Percentiles rank a stretch among this genome's conserved stretches.
phyloP scores from a whole-genome alignment of 2,888 invertebrate genomes.

The Magallana nippona region DNA sequence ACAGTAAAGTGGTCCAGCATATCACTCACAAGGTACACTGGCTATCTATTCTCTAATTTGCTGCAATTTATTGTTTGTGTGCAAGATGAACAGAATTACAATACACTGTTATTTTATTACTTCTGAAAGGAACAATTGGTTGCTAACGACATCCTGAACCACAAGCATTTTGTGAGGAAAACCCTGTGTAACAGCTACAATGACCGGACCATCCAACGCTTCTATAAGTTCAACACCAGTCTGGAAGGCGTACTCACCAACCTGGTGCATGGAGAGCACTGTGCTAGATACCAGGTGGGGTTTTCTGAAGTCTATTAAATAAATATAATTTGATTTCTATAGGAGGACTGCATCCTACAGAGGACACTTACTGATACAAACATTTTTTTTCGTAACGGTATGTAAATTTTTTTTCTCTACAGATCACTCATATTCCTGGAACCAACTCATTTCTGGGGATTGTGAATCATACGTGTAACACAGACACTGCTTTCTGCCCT shows the following conservation, averaged over 20 bases:
- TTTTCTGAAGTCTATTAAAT: neutral
- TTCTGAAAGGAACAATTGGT: slow-evolving; percentile 87
- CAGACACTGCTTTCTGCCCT: slow-evolving; percentile 90
- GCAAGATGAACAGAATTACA: no score
- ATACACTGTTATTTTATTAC: neutral
- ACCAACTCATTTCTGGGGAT: slow-evolving; percentile 94
- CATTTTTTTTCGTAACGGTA: slow-evolving; percentile 10
- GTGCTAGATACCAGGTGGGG: slow-evolving; percentile 90
- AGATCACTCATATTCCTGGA: slow-evolving; percentile 85
- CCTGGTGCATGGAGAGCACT: slow-evolving; percentile 92
- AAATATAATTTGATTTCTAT: neutral
- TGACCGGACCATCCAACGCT: slow-evolving; percentile 91
- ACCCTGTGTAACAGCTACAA: slow-evolving; percentile 91
- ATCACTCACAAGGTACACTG: slow-evolving; percentile 85
- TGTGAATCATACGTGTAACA: slow-evolving; percentile 92
- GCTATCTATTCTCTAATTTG: no score
- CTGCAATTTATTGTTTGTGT: no score
- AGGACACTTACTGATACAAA: neutral
- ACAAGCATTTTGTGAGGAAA: slow-evolving; percentile 90
- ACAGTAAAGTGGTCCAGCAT: slow-evolving; percentile 87
- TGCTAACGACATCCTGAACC: slow-evolving; percentile 93
- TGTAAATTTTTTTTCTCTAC: slow-evolving; percentile 35
- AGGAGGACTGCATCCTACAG: neutral
- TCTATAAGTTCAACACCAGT: slow-evolving; percentile 87
- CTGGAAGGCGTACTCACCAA: slow-evolving; percentile 89